Base-by-base conservation (phyloP, 2,888 invertebrate genomes). In the Eupithecia tripunctaria region DNA sequence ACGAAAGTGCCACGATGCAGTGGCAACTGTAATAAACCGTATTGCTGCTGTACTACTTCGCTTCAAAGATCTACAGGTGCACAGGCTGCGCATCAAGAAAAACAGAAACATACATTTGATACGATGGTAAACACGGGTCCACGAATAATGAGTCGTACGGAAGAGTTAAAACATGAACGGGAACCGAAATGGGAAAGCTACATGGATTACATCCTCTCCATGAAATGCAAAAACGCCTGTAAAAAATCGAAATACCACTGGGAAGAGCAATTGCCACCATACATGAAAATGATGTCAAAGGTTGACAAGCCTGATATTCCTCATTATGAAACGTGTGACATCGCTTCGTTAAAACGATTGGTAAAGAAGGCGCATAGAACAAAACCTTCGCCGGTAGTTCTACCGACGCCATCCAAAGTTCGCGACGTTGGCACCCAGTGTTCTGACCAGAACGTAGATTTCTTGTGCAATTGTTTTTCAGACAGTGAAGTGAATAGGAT, bases 101-200 rank as follows among this genome's bases (percentile, higher is more conserved):
- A 21, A 21, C 18, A 6, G 10, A 62, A 32, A 32, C 2, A 1
- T 12, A 2, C n/a, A n/a, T 2, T 1, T 36, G 0, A 21, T 8
- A 10, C n/a, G n/a, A 1, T 10, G 32, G 1, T 4, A 63, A 21
- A 63, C 10, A n/a, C 10, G 29, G 32, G 8, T 81, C 84, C 1
- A 86, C 86, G 1, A 82, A 82, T 43, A 85, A 84, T 76, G 86
- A 88, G 43, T n/a, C 62, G 32, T 63, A 76, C 81, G 51, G 78
- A 85, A 0, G 88, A 90, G 76, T 76, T 90, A 25, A 67, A 78
- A 12, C 89, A 90, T 67, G 82, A 85, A 76, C 86, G 90, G 21
- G 89, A 92, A 79, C 92, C 93, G 4, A 92, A 92, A 82, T 88
- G 86, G 84, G 87, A 89, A 7, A 89, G 88, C 63, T 93, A 89